A percentile compares a stretch with the other conserved stretches of the same genome.
These are phyloP conservation scores for Hyperopisus bebe DNA, from an alignment of 2,113 vertebrate genomes.

Conservation along the genomic window DNA sequence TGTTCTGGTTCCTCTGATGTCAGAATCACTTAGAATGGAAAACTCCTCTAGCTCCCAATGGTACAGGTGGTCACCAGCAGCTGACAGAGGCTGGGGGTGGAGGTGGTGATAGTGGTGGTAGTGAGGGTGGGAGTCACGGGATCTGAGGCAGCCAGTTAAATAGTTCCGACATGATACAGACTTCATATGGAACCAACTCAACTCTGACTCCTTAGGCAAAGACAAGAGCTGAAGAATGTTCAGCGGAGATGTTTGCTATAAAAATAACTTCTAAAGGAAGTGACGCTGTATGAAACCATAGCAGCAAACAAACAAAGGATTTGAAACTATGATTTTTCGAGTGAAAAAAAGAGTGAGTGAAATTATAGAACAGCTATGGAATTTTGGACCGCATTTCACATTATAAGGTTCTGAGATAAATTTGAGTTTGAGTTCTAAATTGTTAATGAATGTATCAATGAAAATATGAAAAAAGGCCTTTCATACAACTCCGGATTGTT, in stretches of 20 bases:
- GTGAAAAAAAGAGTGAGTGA: not conserved
- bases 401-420: not conserved
- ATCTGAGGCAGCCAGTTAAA: conserved; percentile 30
- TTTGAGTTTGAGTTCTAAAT: not conserved
- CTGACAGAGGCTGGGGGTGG: conserved; percentile 22
- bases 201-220: not conserved
- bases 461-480: not conserved
- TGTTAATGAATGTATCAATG: not conserved
- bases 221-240: not conserved
- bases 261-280: not conserved
- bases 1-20: conserved; percentile 34
- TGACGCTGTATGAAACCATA: not conserved
- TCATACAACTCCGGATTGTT: not conserved
- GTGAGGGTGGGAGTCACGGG: not conserved
- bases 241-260: not conserved
- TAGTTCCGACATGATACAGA: conserved; percentile 31
- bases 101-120: not conserved
- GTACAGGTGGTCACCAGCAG: conserved; percentile 44
- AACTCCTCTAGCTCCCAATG: conserved; percentile 38
- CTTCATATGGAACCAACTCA: conserved; percentile 10
- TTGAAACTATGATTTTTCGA: not conserved
- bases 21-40: conserved; percentile 28
- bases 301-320: not conserved
- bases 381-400: not conserved
- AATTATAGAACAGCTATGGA: not conserved